Conservation (phyloP, 2,888 invertebrate species). For the Lithophane socia region DNA sequence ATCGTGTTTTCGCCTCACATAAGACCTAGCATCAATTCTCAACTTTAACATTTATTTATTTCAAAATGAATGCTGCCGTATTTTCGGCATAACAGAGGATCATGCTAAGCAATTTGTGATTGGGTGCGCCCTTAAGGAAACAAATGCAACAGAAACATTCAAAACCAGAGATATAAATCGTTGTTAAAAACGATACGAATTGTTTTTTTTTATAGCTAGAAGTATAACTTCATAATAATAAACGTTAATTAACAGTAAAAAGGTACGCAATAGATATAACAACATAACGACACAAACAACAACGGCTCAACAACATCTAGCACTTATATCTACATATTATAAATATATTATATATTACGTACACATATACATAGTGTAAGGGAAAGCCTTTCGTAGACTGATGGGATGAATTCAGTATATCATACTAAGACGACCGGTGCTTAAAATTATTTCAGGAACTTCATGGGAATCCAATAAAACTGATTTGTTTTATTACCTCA, state of each 20-base stretch:
- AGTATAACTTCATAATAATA: neutral
- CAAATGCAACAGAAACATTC: conserved; percentile 9
- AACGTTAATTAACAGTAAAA: conserved; percentile 13
- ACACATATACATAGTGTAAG: neutral
- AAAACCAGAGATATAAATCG: neutral
- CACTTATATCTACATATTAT: conserved; percentile 13
- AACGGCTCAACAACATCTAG: conserved; percentile 38
- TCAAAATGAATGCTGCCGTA: no score
- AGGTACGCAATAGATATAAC: conserved; percentile 34
- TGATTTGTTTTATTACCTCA: no score
- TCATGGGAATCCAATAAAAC: no score
- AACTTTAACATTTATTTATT: no score
- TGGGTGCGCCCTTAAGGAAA: conserved; percentile 16
- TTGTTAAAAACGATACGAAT: neutral
- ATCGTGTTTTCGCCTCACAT: no score
- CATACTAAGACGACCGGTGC: no score
- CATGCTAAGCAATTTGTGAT: no score
- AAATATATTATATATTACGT: conserved; percentile 6
- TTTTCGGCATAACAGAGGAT: no score
- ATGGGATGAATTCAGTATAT: no score
- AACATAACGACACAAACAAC: conserved; percentile 47
- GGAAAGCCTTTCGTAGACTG: no score
- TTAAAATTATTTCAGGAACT: no score
- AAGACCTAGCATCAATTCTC: no score
- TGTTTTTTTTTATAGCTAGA: neutral